A percentile compares a stretch with the other conserved stretches of the same genome.
phyloP scores from a whole-genome alignment of 92 coral and sea anemone species.

The Anthopleura xanthogrammica region DNA sequence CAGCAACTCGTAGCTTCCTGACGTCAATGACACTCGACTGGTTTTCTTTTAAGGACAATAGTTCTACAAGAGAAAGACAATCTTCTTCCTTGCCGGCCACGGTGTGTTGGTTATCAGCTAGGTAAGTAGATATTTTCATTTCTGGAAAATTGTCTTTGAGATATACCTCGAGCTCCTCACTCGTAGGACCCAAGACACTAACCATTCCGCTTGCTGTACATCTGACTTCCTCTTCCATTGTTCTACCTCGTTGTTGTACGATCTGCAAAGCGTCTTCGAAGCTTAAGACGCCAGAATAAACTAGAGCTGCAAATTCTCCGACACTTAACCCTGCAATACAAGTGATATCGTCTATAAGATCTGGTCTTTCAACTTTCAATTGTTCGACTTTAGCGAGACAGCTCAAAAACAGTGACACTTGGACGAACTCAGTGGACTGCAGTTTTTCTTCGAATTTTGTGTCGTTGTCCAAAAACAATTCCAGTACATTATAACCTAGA shows the following conservation, averaged over 20 bases:
- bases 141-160: conserved; percentile 1
- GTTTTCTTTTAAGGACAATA: background rate
- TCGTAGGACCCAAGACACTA: background rate
- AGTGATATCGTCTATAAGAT: background rate
- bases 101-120: conserved; percentile 4
- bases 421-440: conserved; percentile 1
- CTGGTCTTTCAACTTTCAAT: conserved; percentile 10
- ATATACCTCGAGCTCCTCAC: background rate
- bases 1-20: conserved; percentile 6
- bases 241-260: conserved; percentile 2
- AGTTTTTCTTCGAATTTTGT: background rate
- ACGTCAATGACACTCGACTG: background rate
- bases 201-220: background rate
- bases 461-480: background rate
- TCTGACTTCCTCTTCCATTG: conserved; percentile 4
- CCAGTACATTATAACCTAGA: background rate
- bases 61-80: conserved; percentile 2
- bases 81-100: conserved; percentile 5
- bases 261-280: background rate
- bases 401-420: conserved; percentile 1
- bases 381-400: conserved; percentile 4
- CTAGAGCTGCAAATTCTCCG: conserved; percentile 11
- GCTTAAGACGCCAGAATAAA: background rate
- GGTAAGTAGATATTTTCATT: conserved; percentile 8
- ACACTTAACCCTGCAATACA: background rate